Evolutionary conservation across 2,797 vertebrate genomes (phyloP).

Genomic region (Anguilla megastoma): DNA sequence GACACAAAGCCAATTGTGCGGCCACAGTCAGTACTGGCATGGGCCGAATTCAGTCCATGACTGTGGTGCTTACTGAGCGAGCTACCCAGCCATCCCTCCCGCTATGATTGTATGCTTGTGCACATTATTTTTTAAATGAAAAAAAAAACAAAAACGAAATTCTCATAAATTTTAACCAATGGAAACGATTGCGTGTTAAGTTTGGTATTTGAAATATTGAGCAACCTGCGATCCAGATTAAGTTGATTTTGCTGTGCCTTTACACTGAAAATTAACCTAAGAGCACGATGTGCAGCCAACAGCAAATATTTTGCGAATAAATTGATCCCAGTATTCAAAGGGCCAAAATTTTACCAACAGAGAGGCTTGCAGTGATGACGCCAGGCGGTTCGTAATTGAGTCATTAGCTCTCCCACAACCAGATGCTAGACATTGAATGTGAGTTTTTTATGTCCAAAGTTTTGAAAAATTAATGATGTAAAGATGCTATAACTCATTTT

Average conservation of each 20-base stretch:
- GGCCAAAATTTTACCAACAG: not conserved
- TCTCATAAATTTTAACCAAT: slow-evolving; percentile 1
- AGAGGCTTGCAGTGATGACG: not conserved
- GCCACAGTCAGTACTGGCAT: too few relatives aligned
- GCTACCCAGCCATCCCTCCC: too few relatives aligned
- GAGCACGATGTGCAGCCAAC: not conserved
- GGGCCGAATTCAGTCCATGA: too few relatives aligned
- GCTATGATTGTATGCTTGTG: not conserved
- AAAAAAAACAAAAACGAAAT: not conserved
- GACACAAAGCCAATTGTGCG: too few relatives aligned
- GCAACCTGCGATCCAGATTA: not conserved
- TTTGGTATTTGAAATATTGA: not conserved
- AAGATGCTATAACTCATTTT: not conserved
- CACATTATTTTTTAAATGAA: not conserved
- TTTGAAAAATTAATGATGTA: not conserved
- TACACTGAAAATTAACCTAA: not conserved
- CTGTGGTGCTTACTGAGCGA: too few relatives aligned
- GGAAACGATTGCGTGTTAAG: not conserved
- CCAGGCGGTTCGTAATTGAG: not conserved
- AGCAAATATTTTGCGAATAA: not conserved
- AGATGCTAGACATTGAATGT: not conserved
- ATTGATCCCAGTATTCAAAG: not conserved
- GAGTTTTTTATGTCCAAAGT: not conserved
- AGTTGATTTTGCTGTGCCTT: not conserved
- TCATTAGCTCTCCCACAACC: not conserved